These are phyloP conservation scores for Meganola albula DNA, from an alignment of 2,888 invertebrate genomes.

Conservation along the genomic window DNA sequence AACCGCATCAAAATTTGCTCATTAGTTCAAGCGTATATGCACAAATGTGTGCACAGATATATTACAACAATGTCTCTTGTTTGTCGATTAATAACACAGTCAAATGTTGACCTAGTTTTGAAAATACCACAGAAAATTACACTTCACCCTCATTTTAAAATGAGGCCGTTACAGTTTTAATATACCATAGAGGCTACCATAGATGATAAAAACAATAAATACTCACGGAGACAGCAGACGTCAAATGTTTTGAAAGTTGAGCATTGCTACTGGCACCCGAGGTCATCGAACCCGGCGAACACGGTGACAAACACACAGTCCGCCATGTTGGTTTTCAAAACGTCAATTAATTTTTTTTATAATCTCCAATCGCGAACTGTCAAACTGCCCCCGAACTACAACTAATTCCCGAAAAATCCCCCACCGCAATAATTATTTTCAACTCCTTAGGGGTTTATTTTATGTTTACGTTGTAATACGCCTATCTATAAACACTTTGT, in stretches of 20 bases:
- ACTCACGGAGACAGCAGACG: conserved; percentile 71
- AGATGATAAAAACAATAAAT: conserved; percentile 15
- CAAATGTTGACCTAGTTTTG: too few relatives aligned
- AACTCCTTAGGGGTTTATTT: conserved; percentile 27
- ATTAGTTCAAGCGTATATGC: too few relatives aligned
- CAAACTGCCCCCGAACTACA: conserved; percentile 33
- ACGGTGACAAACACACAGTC: conserved; percentile 61
- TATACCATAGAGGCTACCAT: conserved; percentile 4
- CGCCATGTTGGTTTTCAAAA: conserved; percentile 65
- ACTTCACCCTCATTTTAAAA: too few relatives aligned
- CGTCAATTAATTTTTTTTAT: conserved; percentile 38
- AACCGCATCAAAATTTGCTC: too few relatives aligned
- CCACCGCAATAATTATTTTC: conserved; percentile 16
- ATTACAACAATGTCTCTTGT: too few relatives aligned
- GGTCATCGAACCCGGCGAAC: conserved; percentile 60
- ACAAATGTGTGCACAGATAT: too few relatives aligned
- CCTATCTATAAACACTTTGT: conserved; percentile 74
- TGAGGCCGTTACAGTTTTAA: too few relatives aligned
- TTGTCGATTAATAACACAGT: too few relatives aligned
- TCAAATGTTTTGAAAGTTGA: conserved; percentile 71
- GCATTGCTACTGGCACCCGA: conserved; percentile 56
- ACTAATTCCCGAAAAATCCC: conserved; percentile 23
- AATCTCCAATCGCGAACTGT: conserved; percentile 33
- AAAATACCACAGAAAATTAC: too few relatives aligned
- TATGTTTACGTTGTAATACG: conserved; percentile 56